Evolutionary conservation across 92 coral and sea anemone genomes (phyloP).

Genomic region (Epizoanthus ramosus): DNA sequence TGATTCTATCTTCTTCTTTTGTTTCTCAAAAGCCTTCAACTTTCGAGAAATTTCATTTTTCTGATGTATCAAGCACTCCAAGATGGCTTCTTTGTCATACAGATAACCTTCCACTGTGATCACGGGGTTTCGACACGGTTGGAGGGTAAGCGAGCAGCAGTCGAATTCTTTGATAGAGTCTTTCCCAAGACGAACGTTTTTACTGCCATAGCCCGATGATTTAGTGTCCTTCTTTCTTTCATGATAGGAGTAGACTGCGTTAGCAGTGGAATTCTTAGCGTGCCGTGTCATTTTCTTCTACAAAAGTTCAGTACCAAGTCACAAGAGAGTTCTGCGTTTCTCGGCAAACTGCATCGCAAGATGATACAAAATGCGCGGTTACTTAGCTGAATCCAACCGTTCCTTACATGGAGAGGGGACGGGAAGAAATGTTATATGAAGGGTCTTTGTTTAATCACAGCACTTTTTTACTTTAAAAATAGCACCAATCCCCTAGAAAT

Average conservation of each 20-base stretch:
- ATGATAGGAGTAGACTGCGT: slow-evolving; percentile 94
- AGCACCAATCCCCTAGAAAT: too few species aligned
- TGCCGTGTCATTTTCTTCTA: slow-evolving; percentile 83
- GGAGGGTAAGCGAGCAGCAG: slow-evolving; percentile 90
- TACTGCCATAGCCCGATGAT: slow-evolving; percentile 94
- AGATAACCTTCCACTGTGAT: slow-evolving; percentile 84
- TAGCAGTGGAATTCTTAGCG: slow-evolving; percentile 94
- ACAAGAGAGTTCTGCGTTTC: too few species aligned
- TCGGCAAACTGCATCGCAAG: too few species aligned
- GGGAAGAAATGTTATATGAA: too few species aligned
- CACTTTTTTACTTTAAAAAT: too few species aligned
- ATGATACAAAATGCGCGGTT: too few species aligned
- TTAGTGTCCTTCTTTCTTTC: slow-evolving; percentile 91
- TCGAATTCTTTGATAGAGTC: slow-evolving; percentile 96
- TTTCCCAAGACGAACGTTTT: slow-evolving; percentile 90
- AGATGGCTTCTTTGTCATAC: slow-evolving; percentile 93
- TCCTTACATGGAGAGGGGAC: too few species aligned
- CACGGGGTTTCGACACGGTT: slow-evolving; percentile 95
- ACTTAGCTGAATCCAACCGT: too few species aligned
- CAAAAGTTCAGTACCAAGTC: neutral
- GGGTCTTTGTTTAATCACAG: too few species aligned
- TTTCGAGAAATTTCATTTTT: slow-evolving; percentile 90
- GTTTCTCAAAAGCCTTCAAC: slow-evolving; percentile 92
- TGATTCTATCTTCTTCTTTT: slow-evolving; percentile 73
- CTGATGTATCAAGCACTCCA: slow-evolving; percentile 94